phyloP scores from a whole-genome alignment of 2,113 vertebrate species.

The Alethe diademata region DNA sequence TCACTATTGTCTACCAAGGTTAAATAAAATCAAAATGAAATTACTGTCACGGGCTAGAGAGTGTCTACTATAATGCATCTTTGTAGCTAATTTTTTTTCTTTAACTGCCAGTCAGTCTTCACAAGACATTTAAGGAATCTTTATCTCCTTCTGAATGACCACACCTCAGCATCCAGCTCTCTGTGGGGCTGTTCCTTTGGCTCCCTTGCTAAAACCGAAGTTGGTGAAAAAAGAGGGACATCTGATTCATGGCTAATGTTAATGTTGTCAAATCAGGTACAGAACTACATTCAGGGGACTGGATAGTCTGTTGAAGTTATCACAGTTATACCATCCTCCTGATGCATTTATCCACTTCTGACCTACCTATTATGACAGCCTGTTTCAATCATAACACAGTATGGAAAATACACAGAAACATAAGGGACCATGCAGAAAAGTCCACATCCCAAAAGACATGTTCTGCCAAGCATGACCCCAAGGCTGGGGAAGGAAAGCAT shows the following conservation, averaged over 20 bases:
- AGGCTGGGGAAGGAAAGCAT: neutral
- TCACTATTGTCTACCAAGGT: neutral
- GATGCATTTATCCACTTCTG: neutral
- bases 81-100: neutral
- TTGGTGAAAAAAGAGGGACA: neutral
- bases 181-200: neutral
- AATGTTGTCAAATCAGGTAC: neutral
- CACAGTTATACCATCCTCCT: neutral
- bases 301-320: neutral
- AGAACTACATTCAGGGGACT: neutral
- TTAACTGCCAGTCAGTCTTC: neutral
- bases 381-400: neutral
- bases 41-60: neutral
- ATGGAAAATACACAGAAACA: neutral
- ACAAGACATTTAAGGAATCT: neutral
- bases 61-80: neutral
- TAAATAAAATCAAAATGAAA: neutral
- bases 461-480: neutral
- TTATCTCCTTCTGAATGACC: neutral
- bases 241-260: neutral
- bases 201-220: neutral
- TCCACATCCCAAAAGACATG: neutral
- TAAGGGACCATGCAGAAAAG: neutral
- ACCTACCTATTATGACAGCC: neutral
- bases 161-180: neutral